Percentiles rank a stretch among this genome's conserved stretches.
phyloP scores from a whole-genome alignment of 2,113 vertebrate species.

The Vulpes vulpes region DNA sequence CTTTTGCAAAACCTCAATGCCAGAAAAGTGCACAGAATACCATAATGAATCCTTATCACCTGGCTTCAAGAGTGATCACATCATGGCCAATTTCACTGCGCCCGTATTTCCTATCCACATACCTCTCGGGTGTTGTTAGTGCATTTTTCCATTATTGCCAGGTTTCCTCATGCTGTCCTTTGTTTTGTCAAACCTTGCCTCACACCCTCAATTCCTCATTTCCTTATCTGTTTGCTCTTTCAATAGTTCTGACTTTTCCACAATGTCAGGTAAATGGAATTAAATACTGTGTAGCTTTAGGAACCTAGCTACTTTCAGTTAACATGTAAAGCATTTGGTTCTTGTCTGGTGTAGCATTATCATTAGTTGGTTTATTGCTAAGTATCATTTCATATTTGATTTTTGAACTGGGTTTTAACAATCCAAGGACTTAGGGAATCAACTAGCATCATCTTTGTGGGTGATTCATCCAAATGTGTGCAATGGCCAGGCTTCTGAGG shows the following conservation, averaged over 20 bases:
- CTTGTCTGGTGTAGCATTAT: neutral
- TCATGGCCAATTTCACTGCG: neutral
- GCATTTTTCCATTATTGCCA: neutral
- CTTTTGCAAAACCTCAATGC: neutral
- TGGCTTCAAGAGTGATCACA: neutral
- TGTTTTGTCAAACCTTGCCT: neutral
- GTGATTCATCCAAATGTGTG: neutral
- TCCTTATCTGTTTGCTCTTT: neutral
- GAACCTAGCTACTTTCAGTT: neutral
- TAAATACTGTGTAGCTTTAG: neutral
- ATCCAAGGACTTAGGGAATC: neutral
- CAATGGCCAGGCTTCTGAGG: neutral
- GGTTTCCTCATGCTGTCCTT: neutral
- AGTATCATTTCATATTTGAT: neutral
- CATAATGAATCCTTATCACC: neutral
- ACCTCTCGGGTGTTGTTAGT: neutral
- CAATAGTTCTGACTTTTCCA: neutral
- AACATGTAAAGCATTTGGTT: neutral
- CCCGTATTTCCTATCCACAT: accelerated
- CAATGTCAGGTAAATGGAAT: neutral
- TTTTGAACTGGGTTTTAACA: neutral
- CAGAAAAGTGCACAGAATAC: neutral
- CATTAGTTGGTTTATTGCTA: neutral
- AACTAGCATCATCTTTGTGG: neutral
- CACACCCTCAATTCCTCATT: neutral